Conservation (phyloP, 1,140 invertebrate genomes). For the Scaptomyza graminum region DNA sequence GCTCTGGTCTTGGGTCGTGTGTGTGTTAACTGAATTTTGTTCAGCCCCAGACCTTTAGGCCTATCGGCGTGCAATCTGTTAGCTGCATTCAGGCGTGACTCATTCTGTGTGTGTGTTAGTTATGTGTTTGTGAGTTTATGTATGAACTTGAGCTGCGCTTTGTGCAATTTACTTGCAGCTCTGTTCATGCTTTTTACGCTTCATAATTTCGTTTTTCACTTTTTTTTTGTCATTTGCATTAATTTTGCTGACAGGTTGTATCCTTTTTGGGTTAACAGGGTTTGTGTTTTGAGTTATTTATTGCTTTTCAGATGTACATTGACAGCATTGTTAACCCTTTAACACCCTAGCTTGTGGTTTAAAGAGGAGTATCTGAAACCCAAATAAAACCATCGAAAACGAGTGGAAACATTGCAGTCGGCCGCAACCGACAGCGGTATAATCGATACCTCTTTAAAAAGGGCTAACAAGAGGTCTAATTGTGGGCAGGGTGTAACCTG, state of each 20-base stretch:
- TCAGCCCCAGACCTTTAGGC: slow-evolving; percentile 14
- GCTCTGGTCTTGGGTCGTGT: slow-evolving; percentile 7
- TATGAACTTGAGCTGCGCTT: slow-evolving; percentile 20
- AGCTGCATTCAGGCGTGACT: slow-evolving; percentile 63
- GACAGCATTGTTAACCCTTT: slow-evolving; percentile 20
- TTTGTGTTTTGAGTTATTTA: slow-evolving; percentile 47
- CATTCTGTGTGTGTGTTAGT: neutral
- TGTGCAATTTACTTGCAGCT: slow-evolving; percentile 52
- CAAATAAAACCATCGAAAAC: no score
- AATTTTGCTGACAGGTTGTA: slow-evolving; percentile 37
- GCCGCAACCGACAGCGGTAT: no score
- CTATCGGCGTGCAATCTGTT: slow-evolving; percentile 71
- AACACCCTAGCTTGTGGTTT: no score
- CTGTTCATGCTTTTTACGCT: slow-evolving; percentile 24
- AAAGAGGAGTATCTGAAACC: neutral
- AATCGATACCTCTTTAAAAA: no score
- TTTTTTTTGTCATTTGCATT: slow-evolving; percentile 48
- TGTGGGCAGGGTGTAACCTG: no score
- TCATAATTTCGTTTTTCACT: slow-evolving; percentile 51
- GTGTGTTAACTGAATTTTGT: slow-evolving; percentile 48
- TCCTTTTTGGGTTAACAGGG: slow-evolving; percentile 22
- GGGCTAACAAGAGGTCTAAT: no score
- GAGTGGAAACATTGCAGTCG: no score
- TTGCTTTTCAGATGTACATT: slow-evolving; percentile 35
- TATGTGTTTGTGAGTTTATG: slow-evolving; percentile 6